Conservation (phyloP, 2,888 invertebrate species). For the Lordiphosa andalusiaca region DNA sequence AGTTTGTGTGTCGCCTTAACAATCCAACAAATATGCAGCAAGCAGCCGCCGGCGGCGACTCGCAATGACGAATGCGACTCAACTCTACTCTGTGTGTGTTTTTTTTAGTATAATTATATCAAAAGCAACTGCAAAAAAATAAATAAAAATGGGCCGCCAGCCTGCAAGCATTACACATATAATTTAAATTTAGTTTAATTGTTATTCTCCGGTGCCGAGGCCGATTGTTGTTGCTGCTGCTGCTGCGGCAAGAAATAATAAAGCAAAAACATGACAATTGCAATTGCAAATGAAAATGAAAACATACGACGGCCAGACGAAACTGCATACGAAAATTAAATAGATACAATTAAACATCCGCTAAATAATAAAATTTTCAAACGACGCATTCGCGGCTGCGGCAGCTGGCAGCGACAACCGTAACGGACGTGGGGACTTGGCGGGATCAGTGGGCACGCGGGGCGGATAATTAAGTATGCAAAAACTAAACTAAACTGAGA, state of each 20-base stretch:
- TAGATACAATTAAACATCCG: slow-evolving; percentile 79
- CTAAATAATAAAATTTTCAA: slow-evolving; percentile 78
- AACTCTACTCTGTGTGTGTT: slow-evolving; percentile 28
- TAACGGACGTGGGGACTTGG: slow-evolving; percentile 23
- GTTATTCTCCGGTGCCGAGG: slow-evolving; percentile 69
- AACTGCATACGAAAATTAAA: slow-evolving; percentile 71
- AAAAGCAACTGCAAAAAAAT: slow-evolving; percentile 17
- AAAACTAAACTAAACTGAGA: slow-evolving; percentile 13
- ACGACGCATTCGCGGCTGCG: slow-evolving; percentile 27
- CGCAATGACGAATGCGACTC: slow-evolving; percentile 57
- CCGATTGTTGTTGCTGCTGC: slow-evolving; percentile 25
- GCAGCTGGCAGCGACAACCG: slow-evolving; percentile 19
- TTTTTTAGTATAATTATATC: slow-evolving; percentile 67
- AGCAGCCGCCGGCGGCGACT: slow-evolving; percentile 1
- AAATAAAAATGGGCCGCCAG: slow-evolving; percentile 34
- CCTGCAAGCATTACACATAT: slow-evolving; percentile 68
- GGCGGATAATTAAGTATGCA: slow-evolving; percentile 35
- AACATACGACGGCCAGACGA: slow-evolving; percentile 26
- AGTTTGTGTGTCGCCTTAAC: too few species aligned
- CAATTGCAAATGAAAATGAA: slow-evolving; percentile 44
- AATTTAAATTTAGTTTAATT: slow-evolving; percentile 75
- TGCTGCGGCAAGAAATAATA: slow-evolving; percentile 43
- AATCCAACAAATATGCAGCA: slow-evolving; percentile 43
- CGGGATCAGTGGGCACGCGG: not conserved
- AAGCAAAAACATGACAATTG: slow-evolving; percentile 62